A percentile compares a stretch with the other conserved stretches of the same genome.
Evolutionary conservation across 2,888 invertebrate species (phyloP).

Genomic region (Drosophila borealis): DNA sequence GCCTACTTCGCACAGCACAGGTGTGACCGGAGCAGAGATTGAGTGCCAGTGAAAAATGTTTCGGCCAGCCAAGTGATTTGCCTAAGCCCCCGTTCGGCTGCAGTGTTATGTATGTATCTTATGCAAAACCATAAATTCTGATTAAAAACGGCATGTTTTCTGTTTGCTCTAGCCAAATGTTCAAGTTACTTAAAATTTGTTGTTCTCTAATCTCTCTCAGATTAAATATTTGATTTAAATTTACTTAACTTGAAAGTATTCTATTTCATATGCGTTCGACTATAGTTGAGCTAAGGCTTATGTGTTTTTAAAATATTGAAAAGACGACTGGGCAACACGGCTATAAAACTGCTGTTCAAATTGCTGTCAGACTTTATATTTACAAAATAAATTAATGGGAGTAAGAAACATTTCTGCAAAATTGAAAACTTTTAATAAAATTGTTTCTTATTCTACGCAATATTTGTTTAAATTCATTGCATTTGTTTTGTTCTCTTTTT

Average conservation of each 20-base stretch:
- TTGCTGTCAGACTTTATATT: too few species aligned
- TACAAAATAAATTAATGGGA: too few species aligned
- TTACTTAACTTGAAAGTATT: conserved; percentile 10
- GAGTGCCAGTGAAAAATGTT: conserved; percentile 41
- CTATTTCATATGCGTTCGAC: too few species aligned
- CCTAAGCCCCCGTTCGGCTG: conserved; percentile 30
- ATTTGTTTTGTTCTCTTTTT: too few species aligned
- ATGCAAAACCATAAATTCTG: conserved; percentile 51
- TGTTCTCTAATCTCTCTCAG: conserved; percentile 32
- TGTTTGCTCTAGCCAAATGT: conserved; percentile 10
- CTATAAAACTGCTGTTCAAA: too few species aligned
- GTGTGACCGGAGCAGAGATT: conserved; percentile 56
- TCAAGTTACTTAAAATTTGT: conserved; percentile 6
- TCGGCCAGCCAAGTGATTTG: conserved; percentile 39
- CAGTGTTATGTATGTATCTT: conserved; percentile 23
- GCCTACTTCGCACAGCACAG: conserved; percentile 32
- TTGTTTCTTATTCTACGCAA: too few species aligned
- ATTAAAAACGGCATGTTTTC: conserved; percentile 35
- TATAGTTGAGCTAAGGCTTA: neutral
- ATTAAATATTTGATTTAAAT: conserved; percentile 32
- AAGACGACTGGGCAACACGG: too few species aligned
- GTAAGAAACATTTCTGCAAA: too few species aligned
- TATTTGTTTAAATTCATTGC: too few species aligned
- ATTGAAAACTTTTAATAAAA: too few species aligned
- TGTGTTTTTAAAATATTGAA: neutral